Base-by-base conservation (phyloP, 2,113 vertebrate species). In the Nerophis ophidion region DNA sequence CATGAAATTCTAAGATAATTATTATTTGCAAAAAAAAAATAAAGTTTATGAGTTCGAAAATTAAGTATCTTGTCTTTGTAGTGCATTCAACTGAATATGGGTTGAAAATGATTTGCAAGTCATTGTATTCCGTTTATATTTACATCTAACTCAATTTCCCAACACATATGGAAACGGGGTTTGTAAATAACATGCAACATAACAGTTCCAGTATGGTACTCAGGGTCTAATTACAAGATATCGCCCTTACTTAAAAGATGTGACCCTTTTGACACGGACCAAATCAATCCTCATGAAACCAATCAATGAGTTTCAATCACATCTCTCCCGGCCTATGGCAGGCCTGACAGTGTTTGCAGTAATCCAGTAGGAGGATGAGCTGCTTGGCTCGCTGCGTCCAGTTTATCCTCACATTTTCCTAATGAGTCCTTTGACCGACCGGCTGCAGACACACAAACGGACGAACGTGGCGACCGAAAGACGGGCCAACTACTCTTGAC, bases 351-450 rank as follows among this genome's bases (percentile, higher is more conserved):
- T 75, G 71, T 65, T 52, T 52, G 66, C 60, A 51, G 33, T 80
- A 86, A 87, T 88, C 78, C 82, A 53, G 35, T n/a, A 33, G 54
- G 38, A 56, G 76, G 65, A 59, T 75, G 69, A 85, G 67, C 65
- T 44, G 71, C 59, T 50, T 65, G 71, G 64, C 65, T 68, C 66
- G 38, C 65, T 60, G 61, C 57, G 64, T 80, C 57, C 55, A 68
- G 68, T 85, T 86, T 80, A 84, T 77, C 80, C 78, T 49, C 48
- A 50, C 47, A 72, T 76, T 73, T 63, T 54, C 63, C 61, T 66
- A 40, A 42, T 69, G 65, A 70, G 66, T 68, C 64, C 66, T 57
- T 51, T 64, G 55, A 71, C 54, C 65, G 55, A 71, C 63, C 55
- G 49, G 44, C 33, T 61, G 16, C 58, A 75, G 57, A 68, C 62